Evolutionary conservation across 2,888 invertebrate genomes (phyloP), one percentile per base, ranked within the genome.

Genomic region (Gymnocheta viridis): DNA sequence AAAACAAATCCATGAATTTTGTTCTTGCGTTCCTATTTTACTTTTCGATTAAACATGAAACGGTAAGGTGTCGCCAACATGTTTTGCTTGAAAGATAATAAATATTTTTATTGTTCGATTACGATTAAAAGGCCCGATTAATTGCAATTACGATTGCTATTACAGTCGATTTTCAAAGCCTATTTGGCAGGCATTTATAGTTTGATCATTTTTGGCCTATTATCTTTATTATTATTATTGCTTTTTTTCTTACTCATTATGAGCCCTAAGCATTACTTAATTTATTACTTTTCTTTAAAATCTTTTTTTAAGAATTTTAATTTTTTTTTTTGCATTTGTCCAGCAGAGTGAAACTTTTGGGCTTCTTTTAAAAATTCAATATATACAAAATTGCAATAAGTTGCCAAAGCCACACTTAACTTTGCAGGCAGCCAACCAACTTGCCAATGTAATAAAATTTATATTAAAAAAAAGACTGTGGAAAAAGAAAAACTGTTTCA

Each of bases 391-490:
- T 49, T 51, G 32, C 49, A 69, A 51, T 29, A 51, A 69, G 51
- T 51, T 67, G 17, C 49, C 58, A 67, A 67, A 67, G 67, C 47
- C 69, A 49, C 60, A 62, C 60, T 78, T 19, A 19, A 60, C n/a
- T 29, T 41, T 35, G 35, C 49, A 41, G 32, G 38, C 54, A 64
- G 10, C 44, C 29, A 47, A 62, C 29, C 32, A 41, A 69, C 49
- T 69, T 51, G 51, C 41, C 35, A 69, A 78, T 69, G 69, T 78
- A 78, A 78, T 78, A 78, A 78, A 78, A 62, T 69, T 60, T 78
- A 41, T 70, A 79, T 70, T 70, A 70, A 79, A 70, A 70, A n/a
- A 14, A 78, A 24, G 24, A 54, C 22, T 32, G 24, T 4, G 17
- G 6, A 54, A 51, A 62, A 56, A 19, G 17, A 56, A 80, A 69